These are phyloP conservation scores for Myzus persicae DNA, from an alignment of 1,140 invertebrate species.

Conservation along the genomic window DNA sequence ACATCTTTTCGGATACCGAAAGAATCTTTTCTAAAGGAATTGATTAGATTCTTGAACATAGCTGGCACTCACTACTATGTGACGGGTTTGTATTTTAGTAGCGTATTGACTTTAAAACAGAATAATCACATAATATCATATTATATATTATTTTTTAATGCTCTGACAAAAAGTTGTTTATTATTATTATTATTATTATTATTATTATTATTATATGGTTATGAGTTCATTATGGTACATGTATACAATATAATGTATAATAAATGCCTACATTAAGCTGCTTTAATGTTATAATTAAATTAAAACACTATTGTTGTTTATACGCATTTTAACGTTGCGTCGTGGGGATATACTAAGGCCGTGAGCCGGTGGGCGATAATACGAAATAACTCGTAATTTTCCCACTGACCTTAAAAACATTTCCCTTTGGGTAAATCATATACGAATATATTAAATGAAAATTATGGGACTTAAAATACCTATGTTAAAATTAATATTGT, in stretches of 20 bases:
- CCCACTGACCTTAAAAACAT: not conserved
- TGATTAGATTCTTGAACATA: not conserved
- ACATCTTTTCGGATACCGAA: not conserved
- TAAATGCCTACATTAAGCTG: not conserved
- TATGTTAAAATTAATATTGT: not conserved
- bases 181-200: not conserved
- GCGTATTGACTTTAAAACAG: not conserved
- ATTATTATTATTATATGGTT: not conserved
- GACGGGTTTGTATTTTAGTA: not conserved
- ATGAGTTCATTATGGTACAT: not conserved
- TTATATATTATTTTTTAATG: not conserved
- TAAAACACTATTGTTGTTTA: slow-evolving; percentile 7
- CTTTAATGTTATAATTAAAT: slow-evolving; percentile 25
- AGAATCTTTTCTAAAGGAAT: not conserved
- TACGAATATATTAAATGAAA: slow-evolving; percentile 9
- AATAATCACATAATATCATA: not conserved
- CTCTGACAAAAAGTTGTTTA: not conserved
- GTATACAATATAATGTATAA: not conserved
- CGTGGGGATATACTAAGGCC: not conserved
- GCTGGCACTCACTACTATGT: not conserved
- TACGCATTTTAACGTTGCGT: not conserved
- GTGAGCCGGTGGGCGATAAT: not conserved
- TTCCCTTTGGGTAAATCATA: not conserved
- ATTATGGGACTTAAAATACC: not conserved
- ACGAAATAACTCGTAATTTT: slow-evolving; percentile 16